These are phyloP conservation scores for Microchrysa polita DNA, from an alignment of 2,888 invertebrate species.

Conservation along the genomic window DNA sequence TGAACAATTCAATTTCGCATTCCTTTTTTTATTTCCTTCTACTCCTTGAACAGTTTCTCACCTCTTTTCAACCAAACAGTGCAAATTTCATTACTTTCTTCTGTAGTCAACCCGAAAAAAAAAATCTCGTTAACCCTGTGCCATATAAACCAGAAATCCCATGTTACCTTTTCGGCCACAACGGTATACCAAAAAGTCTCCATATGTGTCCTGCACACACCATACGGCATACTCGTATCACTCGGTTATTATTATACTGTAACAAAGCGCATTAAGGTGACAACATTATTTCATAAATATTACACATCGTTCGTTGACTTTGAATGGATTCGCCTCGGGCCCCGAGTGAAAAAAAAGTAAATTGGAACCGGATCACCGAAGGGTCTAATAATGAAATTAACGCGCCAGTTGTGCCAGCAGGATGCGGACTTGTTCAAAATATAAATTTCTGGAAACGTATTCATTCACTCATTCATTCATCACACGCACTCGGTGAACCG, in stretches of 20 bases:
- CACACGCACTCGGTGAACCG: not conserved
- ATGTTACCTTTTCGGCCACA: conserved; percentile 46
- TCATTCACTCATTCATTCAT: conserved; percentile 44
- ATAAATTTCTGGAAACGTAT: no score
- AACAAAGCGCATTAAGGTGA: conserved; percentile 46
- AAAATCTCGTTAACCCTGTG: conserved; percentile 32
- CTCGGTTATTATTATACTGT: no score
- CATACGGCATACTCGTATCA: no score
- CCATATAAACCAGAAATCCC: conserved; percentile 26
- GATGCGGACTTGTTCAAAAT: no score
- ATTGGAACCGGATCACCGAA: conserved; percentile 3
- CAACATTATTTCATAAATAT: conserved; percentile 49
- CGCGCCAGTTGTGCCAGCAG: conserved; percentile 51
- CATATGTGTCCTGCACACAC: conserved; percentile 29
- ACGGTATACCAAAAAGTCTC: conserved; percentile 48
- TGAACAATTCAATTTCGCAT: no score
- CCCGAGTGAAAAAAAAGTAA: not conserved
- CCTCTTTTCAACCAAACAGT: no score
- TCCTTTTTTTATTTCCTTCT: no score
- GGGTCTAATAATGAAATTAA: conserved; percentile 51
- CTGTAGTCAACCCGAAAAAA: conserved; percentile 28
- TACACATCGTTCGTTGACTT: conserved; percentile 2
- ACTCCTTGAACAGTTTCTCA: no score
- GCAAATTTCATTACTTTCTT: not conserved
- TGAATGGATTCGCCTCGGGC: not conserved